phyloP scores from a whole-genome alignment of 2,888 invertebrate species.

The Mythimna impura region DNA sequence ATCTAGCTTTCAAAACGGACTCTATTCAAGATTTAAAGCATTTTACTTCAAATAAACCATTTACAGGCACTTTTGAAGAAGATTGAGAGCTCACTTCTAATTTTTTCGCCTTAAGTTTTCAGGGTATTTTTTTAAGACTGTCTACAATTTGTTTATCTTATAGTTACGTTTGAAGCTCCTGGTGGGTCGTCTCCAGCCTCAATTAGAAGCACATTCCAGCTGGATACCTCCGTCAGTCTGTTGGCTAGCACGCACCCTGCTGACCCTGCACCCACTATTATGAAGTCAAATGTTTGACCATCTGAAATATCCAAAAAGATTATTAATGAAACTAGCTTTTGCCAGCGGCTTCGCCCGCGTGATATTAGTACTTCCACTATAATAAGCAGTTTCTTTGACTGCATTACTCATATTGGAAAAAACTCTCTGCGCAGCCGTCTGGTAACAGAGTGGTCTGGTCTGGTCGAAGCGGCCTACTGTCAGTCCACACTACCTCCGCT shows the following conservation, averaged over 20 bases:
- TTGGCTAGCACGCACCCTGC: slow-evolving; percentile 71
- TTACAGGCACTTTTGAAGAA: too few relatives aligned
- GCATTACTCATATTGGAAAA: too few relatives aligned
- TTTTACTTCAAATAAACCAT: too few relatives aligned
- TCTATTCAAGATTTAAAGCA: not conserved
- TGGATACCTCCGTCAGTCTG: slow-evolving; percentile 66
- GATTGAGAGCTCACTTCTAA: too few relatives aligned
- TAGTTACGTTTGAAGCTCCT: slow-evolving; percentile 87
- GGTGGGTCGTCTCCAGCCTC: slow-evolving; percentile 72
- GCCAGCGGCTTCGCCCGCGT: not conserved
- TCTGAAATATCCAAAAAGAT: slow-evolving; percentile 50
- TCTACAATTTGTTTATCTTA: too few relatives aligned
- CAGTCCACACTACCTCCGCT: too few relatives aligned
- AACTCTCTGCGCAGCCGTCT: too few relatives aligned
- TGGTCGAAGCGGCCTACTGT: too few relatives aligned
- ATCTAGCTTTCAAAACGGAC: not conserved
- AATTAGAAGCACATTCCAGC: slow-evolving; percentile 69
- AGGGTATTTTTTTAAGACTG: not conserved
- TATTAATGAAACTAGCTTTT: not conserved
- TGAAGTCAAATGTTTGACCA: slow-evolving; percentile 80
- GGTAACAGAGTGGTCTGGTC: too few relatives aligned
- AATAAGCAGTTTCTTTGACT: too few relatives aligned
- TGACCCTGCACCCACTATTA: slow-evolving; percentile 78
- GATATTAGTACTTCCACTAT: too few relatives aligned
- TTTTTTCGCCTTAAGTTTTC: too few relatives aligned